phyloP scores from a whole-genome alignment of 2,888 invertebrate species.

The Nemotelus pantherinus region DNA sequence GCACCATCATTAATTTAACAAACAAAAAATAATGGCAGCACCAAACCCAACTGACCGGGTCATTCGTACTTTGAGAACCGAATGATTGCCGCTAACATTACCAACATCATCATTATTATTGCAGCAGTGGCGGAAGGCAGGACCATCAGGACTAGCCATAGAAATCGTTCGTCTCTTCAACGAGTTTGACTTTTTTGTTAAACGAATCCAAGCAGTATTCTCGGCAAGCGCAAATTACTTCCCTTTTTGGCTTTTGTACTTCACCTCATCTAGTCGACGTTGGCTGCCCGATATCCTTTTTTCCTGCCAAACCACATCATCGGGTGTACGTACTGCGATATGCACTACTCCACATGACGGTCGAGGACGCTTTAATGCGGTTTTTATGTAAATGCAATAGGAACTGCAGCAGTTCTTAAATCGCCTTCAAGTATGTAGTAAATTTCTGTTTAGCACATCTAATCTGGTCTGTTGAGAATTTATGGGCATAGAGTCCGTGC shows the following conservation, averaged over 20 bases:
- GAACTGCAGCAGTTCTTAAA: slow-evolving; percentile 45
- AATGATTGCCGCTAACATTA: slow-evolving; percentile 5
- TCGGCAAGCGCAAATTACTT: slow-evolving; percentile 46
- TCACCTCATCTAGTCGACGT: background rate
- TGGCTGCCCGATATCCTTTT: slow-evolving; percentile 11
- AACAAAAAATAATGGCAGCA: background rate
- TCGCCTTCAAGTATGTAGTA: slow-evolving; percentile 36
- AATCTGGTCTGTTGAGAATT: slow-evolving; percentile 26
- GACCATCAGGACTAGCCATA: background rate
- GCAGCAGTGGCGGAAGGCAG: slow-evolving; percentile 13
- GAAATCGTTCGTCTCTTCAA: slow-evolving; percentile 12
- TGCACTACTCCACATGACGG: slow-evolving; percentile 33
- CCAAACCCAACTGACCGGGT: background rate
- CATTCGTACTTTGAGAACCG: background rate
- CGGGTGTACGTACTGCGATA: background rate
- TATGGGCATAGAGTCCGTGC: background rate
- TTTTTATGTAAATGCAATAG: slow-evolving; percentile 43
- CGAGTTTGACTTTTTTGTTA: background rate
- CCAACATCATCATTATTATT: slow-evolving; percentile 39
- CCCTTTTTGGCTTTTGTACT: slow-evolving; percentile 35
- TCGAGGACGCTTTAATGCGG: slow-evolving; percentile 37
- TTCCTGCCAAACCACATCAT: background rate
- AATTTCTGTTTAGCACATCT: slow-evolving; percentile 41
- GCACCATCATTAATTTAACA: background rate
- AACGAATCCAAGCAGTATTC: background rate